A percentile compares a stretch with the other conserved stretches of the same genome.
Evolutionary conservation across 37 sponge, comb jelly and placozoan genomes (phyloP).

Genomic region (Bolinopsis microptera): DNA sequence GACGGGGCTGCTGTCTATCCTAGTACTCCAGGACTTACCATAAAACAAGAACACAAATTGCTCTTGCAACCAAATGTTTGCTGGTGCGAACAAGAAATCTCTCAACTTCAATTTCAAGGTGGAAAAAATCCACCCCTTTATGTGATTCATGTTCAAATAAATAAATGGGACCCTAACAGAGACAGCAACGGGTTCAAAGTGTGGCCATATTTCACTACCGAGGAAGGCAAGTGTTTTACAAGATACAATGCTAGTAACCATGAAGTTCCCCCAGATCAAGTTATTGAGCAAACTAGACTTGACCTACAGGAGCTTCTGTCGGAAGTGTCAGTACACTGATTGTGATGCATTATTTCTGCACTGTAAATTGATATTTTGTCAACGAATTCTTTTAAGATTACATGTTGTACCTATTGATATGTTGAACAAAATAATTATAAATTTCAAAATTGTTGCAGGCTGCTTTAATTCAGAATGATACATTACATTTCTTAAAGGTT

Average conservation of each 20-base stretch:
- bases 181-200: background rate
- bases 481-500: no score
- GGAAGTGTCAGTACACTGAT: no score
- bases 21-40: background rate
- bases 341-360: no score
- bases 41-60: slow-evolving; percentile 21
- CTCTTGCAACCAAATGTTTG: background rate
- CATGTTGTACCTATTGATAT: no score
- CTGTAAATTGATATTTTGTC: no score
- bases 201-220: slow-evolving; percentile 33
- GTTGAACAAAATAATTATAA: no score
- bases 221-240: slow-evolving; percentile 27
- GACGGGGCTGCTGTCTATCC: background rate
- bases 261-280: background rate
- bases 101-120: background rate
- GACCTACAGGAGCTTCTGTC: background rate
- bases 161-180: background rate
- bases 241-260: slow-evolving; percentile 52
- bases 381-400: no score
- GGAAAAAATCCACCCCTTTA: slow-evolving; percentile 1
- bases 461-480: no score
- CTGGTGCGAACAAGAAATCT: slow-evolving; percentile 50
- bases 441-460: no score
- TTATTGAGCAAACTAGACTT: slow-evolving; percentile 13
- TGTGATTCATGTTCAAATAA: slow-evolving; percentile 3